These are phyloP conservation scores for Drosophila neoperkinsi DNA, from an alignment of 2,888 invertebrate genomes.

Conservation along the genomic window DNA sequence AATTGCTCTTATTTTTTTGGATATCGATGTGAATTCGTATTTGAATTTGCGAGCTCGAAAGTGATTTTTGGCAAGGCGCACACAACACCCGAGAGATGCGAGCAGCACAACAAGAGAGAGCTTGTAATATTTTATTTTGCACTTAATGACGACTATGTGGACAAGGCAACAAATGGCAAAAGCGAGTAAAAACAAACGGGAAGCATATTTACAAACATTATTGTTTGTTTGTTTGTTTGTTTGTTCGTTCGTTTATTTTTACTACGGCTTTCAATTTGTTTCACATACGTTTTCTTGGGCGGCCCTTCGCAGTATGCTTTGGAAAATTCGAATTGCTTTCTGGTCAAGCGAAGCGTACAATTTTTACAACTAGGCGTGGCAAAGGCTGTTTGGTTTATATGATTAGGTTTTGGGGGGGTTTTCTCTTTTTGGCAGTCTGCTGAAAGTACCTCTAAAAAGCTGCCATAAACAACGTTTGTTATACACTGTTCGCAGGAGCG, in stretches of 20 bases:
- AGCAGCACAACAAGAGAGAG: neutral
- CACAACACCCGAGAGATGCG: neutral
- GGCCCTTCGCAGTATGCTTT: slow-evolving; percentile 29
- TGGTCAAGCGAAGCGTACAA: slow-evolving; percentile 18
- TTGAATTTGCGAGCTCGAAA: neutral
- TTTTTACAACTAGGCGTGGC: slow-evolving; percentile 7
- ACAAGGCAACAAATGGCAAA: neutral
- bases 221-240: neutral
- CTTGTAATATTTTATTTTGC: slow-evolving; percentile 9
- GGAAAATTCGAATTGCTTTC: slow-evolving; percentile 27
- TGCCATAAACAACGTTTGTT: neutral
- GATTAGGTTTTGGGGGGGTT: neutral
- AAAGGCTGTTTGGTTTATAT: neutral
- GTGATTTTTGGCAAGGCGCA: slow-evolving; percentile 6
- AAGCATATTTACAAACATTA: neutral
- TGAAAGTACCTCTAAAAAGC: neutral
- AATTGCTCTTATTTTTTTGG: slow-evolving; percentile 36
- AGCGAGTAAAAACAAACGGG: neutral
- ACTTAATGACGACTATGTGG: slow-evolving; percentile 23
- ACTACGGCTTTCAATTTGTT: slow-evolving; percentile 19
- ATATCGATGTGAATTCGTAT: neutral
- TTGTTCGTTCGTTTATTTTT: neutral
- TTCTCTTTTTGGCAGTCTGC: neutral
- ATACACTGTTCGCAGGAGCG: neutral
- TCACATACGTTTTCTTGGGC: neutral